A percentile compares a stretch with the other conserved stretches of the same genome.
These are phyloP conservation scores for Hololepta plana DNA, from an alignment of 2,888 invertebrate species.

Conservation along the genomic window DNA sequence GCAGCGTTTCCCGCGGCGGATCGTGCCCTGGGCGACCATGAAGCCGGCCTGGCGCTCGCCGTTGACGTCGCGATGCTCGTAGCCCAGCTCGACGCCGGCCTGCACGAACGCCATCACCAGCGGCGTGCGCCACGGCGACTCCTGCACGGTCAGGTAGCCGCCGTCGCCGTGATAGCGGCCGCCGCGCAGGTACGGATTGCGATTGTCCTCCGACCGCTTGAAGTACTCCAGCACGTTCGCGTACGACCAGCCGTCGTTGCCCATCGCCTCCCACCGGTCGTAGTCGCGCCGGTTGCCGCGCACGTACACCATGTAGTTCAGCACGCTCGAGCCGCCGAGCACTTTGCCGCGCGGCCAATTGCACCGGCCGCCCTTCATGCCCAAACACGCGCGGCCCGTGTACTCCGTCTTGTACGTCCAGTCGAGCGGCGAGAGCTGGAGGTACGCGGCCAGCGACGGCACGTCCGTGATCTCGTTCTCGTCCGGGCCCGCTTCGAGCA, in stretches of 20 bases:
- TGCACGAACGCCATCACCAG: slow-evolving; percentile 67
- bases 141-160: slow-evolving; percentile 60
- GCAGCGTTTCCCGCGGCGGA: slow-evolving; percentile 64
- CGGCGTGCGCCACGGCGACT: slow-evolving; percentile 71
- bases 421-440: slow-evolving; percentile 71
- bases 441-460: slow-evolving; percentile 69
- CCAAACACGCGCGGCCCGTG: slow-evolving; percentile 55
- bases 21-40: slow-evolving; percentile 74
- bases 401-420: slow-evolving; percentile 85
- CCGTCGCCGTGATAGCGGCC: slow-evolving; percentile 52
- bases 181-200: slow-evolving; percentile 62
- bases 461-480: slow-evolving; percentile 80
- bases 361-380: slow-evolving; percentile 60
- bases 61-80: slow-evolving; percentile 67
- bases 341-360: slow-evolving; percentile 84
- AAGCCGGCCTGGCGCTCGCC: slow-evolving; percentile 68
- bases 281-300: slow-evolving; percentile 68
- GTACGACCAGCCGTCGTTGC: slow-evolving; percentile 83
- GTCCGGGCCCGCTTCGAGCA: slow-evolving; percentile 72
- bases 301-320: slow-evolving; percentile 85
- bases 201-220: slow-evolving; percentile 75
- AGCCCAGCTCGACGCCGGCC: slow-evolving; percentile 66
- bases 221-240: slow-evolving; percentile 72
- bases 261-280: slow-evolving; percentile 66
- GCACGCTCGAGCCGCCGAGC: slow-evolving; percentile 69